phyloP scores from a whole-genome alignment of 2,797 vertebrate species.

The Rhabdomys pumilio region DNA sequence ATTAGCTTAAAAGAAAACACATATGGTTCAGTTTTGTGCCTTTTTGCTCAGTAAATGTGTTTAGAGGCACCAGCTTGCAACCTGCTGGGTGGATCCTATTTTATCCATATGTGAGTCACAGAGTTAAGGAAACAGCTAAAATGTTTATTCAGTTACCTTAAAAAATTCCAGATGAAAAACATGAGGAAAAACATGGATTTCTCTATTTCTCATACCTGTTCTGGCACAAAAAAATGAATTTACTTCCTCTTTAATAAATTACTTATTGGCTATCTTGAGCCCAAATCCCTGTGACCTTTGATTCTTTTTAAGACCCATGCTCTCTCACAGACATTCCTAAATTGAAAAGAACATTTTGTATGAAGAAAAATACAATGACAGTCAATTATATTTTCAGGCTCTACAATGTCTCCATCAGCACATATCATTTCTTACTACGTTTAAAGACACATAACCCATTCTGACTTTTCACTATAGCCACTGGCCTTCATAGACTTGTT shows the following conservation, averaged over 20 bases:
- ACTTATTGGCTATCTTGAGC: not conserved
- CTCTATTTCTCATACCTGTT: not conserved
- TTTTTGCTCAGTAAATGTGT: constrained; percentile 86
- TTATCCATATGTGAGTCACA: constrained; percentile 86
- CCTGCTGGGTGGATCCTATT: constrained; percentile 87
- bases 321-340: not conserved
- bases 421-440: not conserved
- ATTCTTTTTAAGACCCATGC: not conserved
- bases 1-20: constrained; percentile 89
- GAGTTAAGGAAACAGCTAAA: constrained; percentile 57
- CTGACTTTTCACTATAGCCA: not conserved
- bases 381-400: not conserved
- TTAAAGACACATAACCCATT: not conserved
- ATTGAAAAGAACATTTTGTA: constrained; percentile 2
- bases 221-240: not conserved
- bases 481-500: not conserved
- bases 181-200: constrained; percentile 47
- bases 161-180: constrained; percentile 60
- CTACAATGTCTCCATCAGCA: not conserved
- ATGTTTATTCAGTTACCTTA: constrained; percentile 51
- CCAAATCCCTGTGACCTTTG: not conserved
- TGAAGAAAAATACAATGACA: constrained; percentile 9
- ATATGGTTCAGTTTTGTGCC: constrained; percentile 88
- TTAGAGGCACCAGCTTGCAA: constrained; percentile 86
- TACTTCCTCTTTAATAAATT: not conserved